Base-by-base conservation (phyloP, 2,888 invertebrate species). In the Tachina grossa region DNA sequence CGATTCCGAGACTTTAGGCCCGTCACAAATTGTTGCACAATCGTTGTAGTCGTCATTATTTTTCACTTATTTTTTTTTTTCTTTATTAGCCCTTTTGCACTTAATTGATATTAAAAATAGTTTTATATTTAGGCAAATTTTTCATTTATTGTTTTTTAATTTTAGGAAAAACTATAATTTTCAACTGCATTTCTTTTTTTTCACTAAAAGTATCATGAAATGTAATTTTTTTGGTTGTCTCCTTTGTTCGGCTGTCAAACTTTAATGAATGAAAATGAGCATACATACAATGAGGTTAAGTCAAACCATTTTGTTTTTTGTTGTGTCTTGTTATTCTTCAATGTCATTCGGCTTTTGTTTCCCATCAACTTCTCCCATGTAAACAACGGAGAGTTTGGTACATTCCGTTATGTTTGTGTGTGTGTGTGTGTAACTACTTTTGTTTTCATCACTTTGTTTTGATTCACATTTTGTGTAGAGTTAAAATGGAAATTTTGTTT, bases 1-100 rank as follows among this genome's bases (percentile, higher is more conserved):
- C 97, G 96, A 93, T 96, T 96, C 81, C 97, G 95, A 89, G 97
- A 98, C 93, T 98, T 98, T 16, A 98, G 94, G 59, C 97, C 97
- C 91, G 95, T 94, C 69, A 98, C 97, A 93, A 98, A 97, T 91
- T 95, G 95, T 90, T 95, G 95, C 90, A 97, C 96, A 91, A 96
- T 93, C 65, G 93, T 92, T 61, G 91, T 89, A 41, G 91, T 89
- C 83, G 94, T 94, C 92, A 92, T 90, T 65, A 47, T 84, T 47
- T 57, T 49, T 19, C 9, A 49, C 49, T 63, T 65, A 61, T 13
- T 57, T 59, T 51, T 13, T 57, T 59, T 51, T 57, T 57, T 57
- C 19, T 6, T 72, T 61, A 3, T 51, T 9, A 41, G 51, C 19
- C 51, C 41, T 19, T 66, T 77, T 65, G 13, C 19, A 55, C n/a